These are phyloP conservation scores for Rhabdophis nuchalis DNA, from an alignment of 2,797 vertebrate genomes.

Conservation along the genomic window DNA sequence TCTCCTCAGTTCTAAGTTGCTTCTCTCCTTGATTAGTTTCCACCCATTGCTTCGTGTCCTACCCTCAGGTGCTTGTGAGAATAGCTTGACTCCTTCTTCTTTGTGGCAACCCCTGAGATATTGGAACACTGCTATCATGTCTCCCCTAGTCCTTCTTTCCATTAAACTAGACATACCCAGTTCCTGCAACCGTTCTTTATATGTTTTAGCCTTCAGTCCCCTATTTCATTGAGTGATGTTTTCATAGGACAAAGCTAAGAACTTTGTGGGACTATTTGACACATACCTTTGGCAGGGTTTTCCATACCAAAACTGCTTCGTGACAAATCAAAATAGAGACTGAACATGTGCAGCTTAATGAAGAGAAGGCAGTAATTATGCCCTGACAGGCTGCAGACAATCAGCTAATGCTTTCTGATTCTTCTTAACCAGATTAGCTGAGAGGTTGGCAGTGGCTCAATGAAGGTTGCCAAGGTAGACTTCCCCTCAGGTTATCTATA, in stretches of 20 bases:
- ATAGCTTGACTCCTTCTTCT: no score
- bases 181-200: no score
- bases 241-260: neutral
- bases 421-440: slow-evolving; percentile 8
- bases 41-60: no score
- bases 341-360: neutral
- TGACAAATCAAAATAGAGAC: neutral
- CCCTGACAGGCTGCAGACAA: neutral
- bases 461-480: neutral
- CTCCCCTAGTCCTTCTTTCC: no score
- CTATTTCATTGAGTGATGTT: neutral
- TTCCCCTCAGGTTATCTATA: neutral
- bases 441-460: neutral
- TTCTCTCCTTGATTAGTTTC: no score
- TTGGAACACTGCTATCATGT: no score
- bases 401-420: slow-evolving; percentile 12
- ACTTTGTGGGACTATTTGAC: neutral
- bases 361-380: neutral
- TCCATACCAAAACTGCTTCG: neutral
- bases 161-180: no score
- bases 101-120: no score
- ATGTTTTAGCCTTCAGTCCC: no score
- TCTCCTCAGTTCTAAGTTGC: no score
- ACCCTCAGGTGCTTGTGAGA: no score
- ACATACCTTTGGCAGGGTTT: neutral